These are phyloP conservation scores for Platyrinchus mystaceus DNA, from an alignment of 2,797 vertebrate species.

Conservation along the genomic window DNA sequence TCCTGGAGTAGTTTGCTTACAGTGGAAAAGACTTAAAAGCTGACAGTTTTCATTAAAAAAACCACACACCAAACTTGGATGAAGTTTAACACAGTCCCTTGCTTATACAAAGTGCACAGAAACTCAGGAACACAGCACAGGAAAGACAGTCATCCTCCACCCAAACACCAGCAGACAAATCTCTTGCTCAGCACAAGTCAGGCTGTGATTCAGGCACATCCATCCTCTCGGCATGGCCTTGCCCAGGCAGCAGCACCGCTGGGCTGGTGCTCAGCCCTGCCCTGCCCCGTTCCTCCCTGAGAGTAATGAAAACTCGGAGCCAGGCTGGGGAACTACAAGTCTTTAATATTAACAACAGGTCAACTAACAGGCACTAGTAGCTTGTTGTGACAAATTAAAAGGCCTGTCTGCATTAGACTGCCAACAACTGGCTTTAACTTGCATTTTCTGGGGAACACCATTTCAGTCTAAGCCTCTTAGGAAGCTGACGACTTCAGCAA, in stretches of 20 bases:
- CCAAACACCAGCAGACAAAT: not conserved
- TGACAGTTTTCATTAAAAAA: not conserved
- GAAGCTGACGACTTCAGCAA: not conserved
- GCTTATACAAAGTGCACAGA: not conserved
- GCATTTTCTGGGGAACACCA: not conserved
- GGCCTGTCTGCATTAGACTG: not conserved
- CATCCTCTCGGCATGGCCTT: not conserved
- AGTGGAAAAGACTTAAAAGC: not conserved
- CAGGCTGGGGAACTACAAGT: not conserved
- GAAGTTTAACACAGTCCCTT: not conserved
- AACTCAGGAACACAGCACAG: not conserved
- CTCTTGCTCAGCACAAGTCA: not conserved
- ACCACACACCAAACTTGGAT: not conserved
- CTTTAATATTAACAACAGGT: not conserved
- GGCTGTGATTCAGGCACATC: fast-evolving
- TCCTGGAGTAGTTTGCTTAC: not conserved
- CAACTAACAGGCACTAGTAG: not conserved
- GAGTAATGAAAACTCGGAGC: not conserved
- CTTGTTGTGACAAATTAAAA: not conserved
- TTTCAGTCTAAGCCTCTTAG: not conserved
- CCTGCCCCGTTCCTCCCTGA: not conserved
- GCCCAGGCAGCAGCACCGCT: not conserved
- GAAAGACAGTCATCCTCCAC: not conserved
- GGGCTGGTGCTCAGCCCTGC: not conserved
- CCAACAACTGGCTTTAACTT: not conserved